Conservation (phyloP, 2,888 invertebrate genomes). For the Ormyrus thymus region DNA sequence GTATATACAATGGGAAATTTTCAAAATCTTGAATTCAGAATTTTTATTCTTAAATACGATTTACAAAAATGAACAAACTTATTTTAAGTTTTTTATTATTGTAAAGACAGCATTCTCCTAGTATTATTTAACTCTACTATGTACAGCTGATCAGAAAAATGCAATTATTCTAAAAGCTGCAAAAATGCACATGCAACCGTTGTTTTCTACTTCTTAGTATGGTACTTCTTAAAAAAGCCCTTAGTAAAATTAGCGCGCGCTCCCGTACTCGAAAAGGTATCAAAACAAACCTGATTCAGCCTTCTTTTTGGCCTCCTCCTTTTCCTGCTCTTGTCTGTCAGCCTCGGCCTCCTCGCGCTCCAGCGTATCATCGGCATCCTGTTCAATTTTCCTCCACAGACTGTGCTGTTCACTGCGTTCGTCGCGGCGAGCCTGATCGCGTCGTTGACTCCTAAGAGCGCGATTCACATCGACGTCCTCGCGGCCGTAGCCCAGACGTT, state of each 20-base stretch:
- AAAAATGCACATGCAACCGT: no score
- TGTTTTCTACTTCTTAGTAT: no score
- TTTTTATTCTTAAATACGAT: no score
- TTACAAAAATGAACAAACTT: no score
- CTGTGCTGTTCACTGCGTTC: conserved; percentile 35
- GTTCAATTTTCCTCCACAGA: conserved; percentile 18
- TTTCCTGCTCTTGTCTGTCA: background rate
- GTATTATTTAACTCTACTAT: no score
- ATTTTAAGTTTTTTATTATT: no score
- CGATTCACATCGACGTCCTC: conserved; percentile 44
- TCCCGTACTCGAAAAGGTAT: background rate
- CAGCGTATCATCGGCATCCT: conserved; percentile 5
- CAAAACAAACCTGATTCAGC: conserved; percentile 33
- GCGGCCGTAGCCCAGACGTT: conserved; percentile 47
- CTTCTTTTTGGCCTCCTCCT: conserved; percentile 7
- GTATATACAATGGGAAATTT: background rate
- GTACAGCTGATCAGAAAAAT: no score
- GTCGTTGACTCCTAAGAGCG: conserved; percentile 47
- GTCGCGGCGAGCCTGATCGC: conserved; percentile 42
- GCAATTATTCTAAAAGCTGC: no score
- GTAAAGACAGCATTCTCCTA: no score
- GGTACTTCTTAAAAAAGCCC: no score
- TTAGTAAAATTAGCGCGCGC: background rate
- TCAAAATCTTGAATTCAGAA: no score
- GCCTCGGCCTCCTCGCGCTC: background rate